A percentile compares a stretch with the other conserved stretches of the same genome.
phyloP scores from a whole-genome alignment of 1,140 invertebrate species.

The Mycetomoellerius zeteki region DNA sequence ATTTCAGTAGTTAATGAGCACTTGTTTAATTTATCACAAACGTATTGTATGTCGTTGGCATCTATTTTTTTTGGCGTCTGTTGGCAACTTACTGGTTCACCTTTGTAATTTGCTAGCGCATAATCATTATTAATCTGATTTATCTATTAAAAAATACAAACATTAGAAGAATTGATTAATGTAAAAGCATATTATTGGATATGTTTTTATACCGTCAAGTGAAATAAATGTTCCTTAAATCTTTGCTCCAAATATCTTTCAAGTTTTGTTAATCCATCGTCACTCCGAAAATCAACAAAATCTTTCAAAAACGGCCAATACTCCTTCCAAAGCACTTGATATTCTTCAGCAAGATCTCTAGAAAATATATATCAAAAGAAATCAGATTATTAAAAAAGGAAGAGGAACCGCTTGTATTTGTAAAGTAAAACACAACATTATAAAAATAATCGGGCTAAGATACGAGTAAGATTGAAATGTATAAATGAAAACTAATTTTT shows the following conservation, averaged over 20 bases:
- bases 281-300: constrained; percentile 92
- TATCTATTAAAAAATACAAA: constrained; percentile 61
- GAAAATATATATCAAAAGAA: constrained; percentile 42
- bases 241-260: constrained; percentile 91
- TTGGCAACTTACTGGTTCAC: constrained; percentile 20
- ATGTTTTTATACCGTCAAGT: constrained; percentile 49
- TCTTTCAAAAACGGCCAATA: constrained; percentile 95
- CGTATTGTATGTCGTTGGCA: constrained; percentile 50
- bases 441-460: no score
- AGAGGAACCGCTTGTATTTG: no score
- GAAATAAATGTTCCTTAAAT: constrained; percentile 70
- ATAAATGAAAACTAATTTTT: no score
- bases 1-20: constrained; percentile 46
- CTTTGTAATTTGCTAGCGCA: neutral
- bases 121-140: constrained; percentile 18
- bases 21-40: constrained; percentile 65
- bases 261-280: constrained; percentile 91
- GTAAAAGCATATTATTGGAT: constrained; percentile 12
- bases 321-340: constrained; percentile 94
- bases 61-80: constrained; percentile 39
- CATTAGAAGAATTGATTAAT: neutral
- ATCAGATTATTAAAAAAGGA: neutral
- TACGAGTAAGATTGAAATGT: no score
- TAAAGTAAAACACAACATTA: no score
- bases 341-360: constrained; percentile 90